Conservation (phyloP, 1,140 invertebrate genomes). For the Steinernema feltiae region DNA sequence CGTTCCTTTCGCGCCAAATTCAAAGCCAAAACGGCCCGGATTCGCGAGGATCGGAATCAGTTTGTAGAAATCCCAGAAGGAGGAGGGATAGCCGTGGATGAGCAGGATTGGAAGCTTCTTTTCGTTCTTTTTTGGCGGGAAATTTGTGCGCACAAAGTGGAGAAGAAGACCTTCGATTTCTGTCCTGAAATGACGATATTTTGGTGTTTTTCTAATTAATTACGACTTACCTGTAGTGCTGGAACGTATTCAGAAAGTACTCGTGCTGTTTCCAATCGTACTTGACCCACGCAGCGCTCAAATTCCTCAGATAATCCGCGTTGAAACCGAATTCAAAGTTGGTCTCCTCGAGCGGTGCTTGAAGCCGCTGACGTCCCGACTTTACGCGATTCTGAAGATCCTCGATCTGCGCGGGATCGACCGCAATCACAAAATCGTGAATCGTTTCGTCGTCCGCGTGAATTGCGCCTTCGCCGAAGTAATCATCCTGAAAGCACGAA, state of each 20-base stretch:
- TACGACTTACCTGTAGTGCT: constrained; percentile 37
- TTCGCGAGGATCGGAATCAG: constrained; percentile 41
- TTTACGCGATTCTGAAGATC: background rate
- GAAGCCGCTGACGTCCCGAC: background rate
- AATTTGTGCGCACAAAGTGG: constrained; percentile 39
- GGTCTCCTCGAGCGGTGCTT: background rate
- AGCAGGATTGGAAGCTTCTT: constrained; percentile 34
- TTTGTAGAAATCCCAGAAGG: constrained; percentile 47
- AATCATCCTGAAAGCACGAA: background rate
- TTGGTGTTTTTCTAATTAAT: background rate
- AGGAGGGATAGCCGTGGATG: constrained; percentile 36
- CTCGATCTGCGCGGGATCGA: background rate
- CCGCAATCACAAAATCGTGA: background rate
- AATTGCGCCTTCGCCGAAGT: background rate
- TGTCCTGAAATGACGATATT: constrained; percentile 37
- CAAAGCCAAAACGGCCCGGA: constrained; percentile 41
- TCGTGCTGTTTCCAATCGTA: constrained; percentile 45
- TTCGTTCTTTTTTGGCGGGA: constrained; percentile 20
- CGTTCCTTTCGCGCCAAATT: constrained; percentile 35
- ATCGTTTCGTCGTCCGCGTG: constrained; percentile 5
- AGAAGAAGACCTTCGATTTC: constrained; percentile 40
- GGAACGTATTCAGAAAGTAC: constrained; percentile 41
- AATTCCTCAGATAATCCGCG: constrained; percentile 25
- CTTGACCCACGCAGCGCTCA: constrained; percentile 28
- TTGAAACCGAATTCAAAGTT: background rate